Conservation (phyloP, 2,888 invertebrate genomes). For the Dendrolimus houi region DNA sequence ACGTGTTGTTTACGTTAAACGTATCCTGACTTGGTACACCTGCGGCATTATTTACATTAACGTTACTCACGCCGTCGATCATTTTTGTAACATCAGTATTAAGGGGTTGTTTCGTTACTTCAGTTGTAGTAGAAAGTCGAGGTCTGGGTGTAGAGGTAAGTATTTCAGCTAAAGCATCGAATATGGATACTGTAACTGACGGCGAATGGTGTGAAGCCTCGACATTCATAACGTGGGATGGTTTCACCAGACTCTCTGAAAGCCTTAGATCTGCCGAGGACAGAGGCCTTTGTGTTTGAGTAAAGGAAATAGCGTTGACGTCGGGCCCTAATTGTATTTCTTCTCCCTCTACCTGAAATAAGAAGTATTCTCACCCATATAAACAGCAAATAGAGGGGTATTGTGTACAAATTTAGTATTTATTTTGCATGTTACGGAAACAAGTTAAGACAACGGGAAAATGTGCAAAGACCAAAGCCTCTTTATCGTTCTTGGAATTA, state of each 20-base stretch:
- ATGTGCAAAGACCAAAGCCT: slow-evolving; percentile 72
- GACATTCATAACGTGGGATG: slow-evolving; percentile 69
- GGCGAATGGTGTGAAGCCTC: slow-evolving; percentile 75
- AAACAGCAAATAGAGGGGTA: slow-evolving; percentile 47
- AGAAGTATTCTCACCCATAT: slow-evolving; percentile 74
- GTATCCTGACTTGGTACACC: slow-evolving; percentile 48
- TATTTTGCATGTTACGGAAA: slow-evolving; percentile 24
- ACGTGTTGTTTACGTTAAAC: slow-evolving; percentile 37
- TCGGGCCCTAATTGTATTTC: slow-evolving; percentile 71
- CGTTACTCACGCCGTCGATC: slow-evolving; percentile 72
- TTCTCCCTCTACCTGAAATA: slow-evolving; percentile 76
- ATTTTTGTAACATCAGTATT: slow-evolving; percentile 55
- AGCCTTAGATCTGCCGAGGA: slow-evolving; percentile 67
- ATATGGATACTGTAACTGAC: slow-evolving; percentile 76
- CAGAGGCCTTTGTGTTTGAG: slow-evolving; percentile 66
- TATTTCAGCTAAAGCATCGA: slow-evolving; percentile 76
- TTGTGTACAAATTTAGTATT: slow-evolving; percentile 19
- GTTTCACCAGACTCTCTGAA: slow-evolving; percentile 65
- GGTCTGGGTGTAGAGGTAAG: slow-evolving; percentile 71
- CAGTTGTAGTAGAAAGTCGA: slow-evolving; percentile 59
- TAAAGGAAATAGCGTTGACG: slow-evolving; percentile 68
- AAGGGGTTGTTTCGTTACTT: slow-evolving; percentile 50
- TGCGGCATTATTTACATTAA: slow-evolving; percentile 66
- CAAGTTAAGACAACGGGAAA: slow-evolving; percentile 26
- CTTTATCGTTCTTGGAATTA: slow-evolving; percentile 62